phyloP scores from a whole-genome alignment of 2,113 vertebrate genomes.

The Chaetorhynchus papuensis region DNA sequence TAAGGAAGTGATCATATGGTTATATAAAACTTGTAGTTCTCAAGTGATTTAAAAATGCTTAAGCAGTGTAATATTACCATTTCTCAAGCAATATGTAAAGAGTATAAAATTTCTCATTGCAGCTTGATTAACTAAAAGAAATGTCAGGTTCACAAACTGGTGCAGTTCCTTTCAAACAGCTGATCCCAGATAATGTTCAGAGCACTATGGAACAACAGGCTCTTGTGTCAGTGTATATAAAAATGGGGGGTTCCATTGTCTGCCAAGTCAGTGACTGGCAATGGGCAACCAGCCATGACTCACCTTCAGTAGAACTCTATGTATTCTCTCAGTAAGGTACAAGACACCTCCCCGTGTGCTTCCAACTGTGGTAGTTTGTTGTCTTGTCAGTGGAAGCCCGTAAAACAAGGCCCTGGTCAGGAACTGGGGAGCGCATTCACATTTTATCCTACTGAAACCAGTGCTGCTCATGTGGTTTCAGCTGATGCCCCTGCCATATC shows the following conservation, averaged over 20 bases:
- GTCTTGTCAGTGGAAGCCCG: neutral
- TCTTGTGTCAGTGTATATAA: neutral
- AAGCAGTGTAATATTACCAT: neutral
- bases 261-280: neutral
- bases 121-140: neutral
- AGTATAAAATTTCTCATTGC: neutral
- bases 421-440: neutral
- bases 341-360: neutral
- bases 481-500: neutral
- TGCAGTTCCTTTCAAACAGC: neutral
- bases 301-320: neutral
- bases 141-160: neutral
- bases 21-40: slow-evolving; percentile 9
- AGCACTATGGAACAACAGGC: neutral
- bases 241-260: neutral
- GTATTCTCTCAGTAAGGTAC: neutral
- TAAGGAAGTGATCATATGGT: neutral
- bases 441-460: neutral
- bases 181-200: neutral
- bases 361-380: neutral
- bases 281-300: neutral
- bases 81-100: neutral
- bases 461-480: neutral
- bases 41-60: neutral
- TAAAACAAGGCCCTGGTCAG: neutral